Evolutionary conservation across 92 coral and sea anemone species (phyloP), one percentile per base, ranked within the genome.

Genomic region (Hydrozoanthus gracilis): DNA sequence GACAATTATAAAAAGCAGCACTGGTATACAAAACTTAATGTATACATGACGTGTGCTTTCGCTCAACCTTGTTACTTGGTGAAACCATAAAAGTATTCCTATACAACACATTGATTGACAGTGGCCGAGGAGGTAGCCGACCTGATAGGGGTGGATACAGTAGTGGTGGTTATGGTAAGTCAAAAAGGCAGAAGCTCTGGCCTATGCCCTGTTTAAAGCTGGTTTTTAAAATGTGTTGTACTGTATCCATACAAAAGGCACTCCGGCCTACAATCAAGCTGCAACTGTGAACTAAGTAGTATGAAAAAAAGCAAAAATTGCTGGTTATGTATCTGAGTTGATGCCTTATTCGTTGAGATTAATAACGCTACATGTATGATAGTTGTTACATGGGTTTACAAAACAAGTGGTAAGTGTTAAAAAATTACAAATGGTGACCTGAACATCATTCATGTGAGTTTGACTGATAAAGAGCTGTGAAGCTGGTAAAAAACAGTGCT

Each of bases 121-220:
- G 85, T 80, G 85, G 74, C 85, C 85, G 73, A 6, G 72, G 85
- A 48, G 85, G 72, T 64, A 80, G 85, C 85, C 55, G 85, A 80
- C 85, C 85, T 80, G 85, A 80, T 64, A 65, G 74, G 85, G 85
- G 85, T 80, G 85, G 85, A 80, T 80, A 66, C 85, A 80, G 85
- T 80, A 80, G 85, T 80, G 85, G 85, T 80, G 85, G 85, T 80
- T 66, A 80, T 80, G 85, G 85, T 80, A 80, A 80, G 85, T 80
- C 85, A 18, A 76, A 27, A 27, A 80, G 85, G 85, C 75, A 80
- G 85, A 80, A 49, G 85, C 85, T 80, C 58, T 64, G 55, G 85
- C 85, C 73, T 48, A 80, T 80, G 85, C 85, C 85, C 60, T 80
- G 85, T 80, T 80, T 80, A 80, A 80, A 80, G 54, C 85, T 79